Conservation (phyloP, 2,797 vertebrate genomes). For the Pitangus sulphuratus region DNA sequence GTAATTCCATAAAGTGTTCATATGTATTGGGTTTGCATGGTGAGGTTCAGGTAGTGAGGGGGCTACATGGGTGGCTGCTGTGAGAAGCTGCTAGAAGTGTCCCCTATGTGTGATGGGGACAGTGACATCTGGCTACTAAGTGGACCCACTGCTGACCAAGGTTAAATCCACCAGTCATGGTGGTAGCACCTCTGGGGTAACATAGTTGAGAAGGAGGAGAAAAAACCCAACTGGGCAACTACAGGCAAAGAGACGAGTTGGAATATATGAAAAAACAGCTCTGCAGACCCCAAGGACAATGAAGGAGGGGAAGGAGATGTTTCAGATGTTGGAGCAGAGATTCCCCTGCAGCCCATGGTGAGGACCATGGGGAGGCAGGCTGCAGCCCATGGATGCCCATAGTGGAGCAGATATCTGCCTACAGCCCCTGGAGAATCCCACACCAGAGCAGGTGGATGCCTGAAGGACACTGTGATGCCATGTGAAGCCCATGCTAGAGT, state of each 20-base stretch:
- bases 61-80: neutral
- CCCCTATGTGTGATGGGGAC: rapidly evolving
- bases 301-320: neutral
- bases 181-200: neutral
- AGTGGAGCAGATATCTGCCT: neutral
- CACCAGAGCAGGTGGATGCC: neutral
- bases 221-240: neutral
- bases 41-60: neutral
- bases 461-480: neutral
- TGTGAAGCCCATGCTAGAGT: neutral
- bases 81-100: neutral
- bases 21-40: rapidly evolving
- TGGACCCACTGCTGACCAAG: neutral
- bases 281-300: neutral
- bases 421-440: neutral
- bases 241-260: neutral
- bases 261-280: neutral
- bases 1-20: neutral
- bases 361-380: neutral
- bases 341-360: neutral
- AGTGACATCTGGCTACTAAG: neutral
- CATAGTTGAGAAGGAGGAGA: neutral
- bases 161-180: neutral
- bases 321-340: neutral
- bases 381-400: neutral